A percentile compares a stretch with the other conserved stretches of the same genome.
Evolutionary conservation across 92 coral and sea anemone species (phyloP).

Genomic region (Pocillopora grandis): DNA sequence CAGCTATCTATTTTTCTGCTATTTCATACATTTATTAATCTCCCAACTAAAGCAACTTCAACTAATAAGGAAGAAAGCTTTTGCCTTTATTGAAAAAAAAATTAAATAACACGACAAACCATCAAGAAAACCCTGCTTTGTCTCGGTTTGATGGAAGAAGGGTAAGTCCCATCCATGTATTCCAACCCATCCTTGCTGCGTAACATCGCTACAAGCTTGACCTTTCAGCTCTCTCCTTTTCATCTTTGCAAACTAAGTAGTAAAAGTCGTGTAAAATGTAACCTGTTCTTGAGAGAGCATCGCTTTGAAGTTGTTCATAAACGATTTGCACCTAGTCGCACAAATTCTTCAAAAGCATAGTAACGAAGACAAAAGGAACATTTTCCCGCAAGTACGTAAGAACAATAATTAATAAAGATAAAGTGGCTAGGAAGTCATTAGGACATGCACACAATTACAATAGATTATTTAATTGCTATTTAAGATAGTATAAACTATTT

Average conservation of each 20-base stretch:
- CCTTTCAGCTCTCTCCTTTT: background rate
- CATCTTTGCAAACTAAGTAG: background rate
- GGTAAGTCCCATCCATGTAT: too few species aligned
- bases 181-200: too few species aligned
- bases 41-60: too few species aligned
- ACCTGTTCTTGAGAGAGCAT: background rate
- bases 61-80: too few species aligned
- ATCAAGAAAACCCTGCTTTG: too few species aligned
- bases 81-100: too few species aligned
- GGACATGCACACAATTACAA: constrained; percentile 26
- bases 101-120: too few species aligned
- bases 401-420: background rate
- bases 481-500: constrained; percentile 46
- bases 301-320: background rate
- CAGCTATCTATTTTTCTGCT: too few species aligned
- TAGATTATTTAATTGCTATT: constrained; percentile 47
- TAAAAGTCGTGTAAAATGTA: background rate
- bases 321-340: background rate
- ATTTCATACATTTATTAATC: too few species aligned
- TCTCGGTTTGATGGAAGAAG: too few species aligned
- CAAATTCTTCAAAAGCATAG: constrained; percentile 29
- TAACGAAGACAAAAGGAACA: constrained; percentile 26
- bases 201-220: too few species aligned
- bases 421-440: constrained; percentile 31
- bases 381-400: constrained; percentile 16